Conservation (phyloP, 2,113 vertebrate species). For the Megaceryle maxima region DNA sequence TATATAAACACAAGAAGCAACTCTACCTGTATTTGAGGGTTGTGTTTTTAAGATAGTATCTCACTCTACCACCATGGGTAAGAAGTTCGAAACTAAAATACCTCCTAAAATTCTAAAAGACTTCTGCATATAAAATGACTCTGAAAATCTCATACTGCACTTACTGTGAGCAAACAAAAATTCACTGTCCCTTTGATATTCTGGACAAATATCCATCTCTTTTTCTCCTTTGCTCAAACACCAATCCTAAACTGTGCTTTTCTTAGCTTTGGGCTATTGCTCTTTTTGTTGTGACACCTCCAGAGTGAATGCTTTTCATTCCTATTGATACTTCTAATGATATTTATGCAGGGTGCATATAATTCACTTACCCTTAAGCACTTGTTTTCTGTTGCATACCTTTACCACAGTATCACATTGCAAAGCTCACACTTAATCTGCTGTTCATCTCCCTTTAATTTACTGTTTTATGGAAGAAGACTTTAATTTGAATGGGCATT, state of each 20-base stretch:
- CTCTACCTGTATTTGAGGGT: background rate
- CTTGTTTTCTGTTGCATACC: background rate
- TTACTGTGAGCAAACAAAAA: background rate
- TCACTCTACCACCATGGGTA: background rate
- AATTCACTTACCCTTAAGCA: background rate
- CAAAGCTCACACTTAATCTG: background rate
- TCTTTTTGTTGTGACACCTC: constrained; percentile 22
- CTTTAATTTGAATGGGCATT: background rate
- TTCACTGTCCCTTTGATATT: background rate
- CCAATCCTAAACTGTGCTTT: background rate
- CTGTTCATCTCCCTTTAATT: background rate
- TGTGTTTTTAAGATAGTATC: constrained; percentile 20
- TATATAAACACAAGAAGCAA: constrained; percentile 28
- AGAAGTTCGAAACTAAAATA: background rate
- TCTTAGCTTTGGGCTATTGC: constrained; percentile 17
- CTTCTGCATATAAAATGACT: background rate
- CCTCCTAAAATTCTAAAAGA: background rate
- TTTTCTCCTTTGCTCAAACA: background rate
- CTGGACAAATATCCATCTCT: background rate
- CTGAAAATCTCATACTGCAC: background rate
- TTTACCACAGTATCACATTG: background rate
- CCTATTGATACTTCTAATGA: background rate
- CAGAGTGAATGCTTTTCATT: constrained; percentile 19
- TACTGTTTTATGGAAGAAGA: background rate
- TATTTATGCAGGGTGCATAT: background rate